A percentile compares a stretch with the other conserved stretches of the same genome.
These are phyloP conservation scores for Oeneis ivallda DNA, from an alignment of 2,888 invertebrate genomes.

Conservation along the genomic window DNA sequence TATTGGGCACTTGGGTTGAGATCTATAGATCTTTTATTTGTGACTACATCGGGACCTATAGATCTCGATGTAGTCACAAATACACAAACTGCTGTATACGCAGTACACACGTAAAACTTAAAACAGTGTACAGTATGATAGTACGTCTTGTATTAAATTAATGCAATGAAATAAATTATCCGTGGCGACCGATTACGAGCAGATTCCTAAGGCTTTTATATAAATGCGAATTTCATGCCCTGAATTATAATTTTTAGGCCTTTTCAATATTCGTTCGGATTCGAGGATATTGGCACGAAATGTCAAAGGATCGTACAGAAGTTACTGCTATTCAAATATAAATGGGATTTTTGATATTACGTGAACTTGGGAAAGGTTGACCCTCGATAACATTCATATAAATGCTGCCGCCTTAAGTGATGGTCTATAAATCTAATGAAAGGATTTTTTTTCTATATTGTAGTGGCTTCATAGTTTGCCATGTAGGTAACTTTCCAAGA, in stretches of 20 bases:
- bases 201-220: conserved; percentile 25
- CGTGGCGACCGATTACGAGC: conserved; percentile 6
- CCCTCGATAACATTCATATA: conserved; percentile 16
- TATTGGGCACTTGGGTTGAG: too few relatives aligned
- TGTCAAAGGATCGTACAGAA: conserved; percentile 36
- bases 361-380: conserved; percentile 22
- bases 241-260: conserved; percentile 33
- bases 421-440: conserved; percentile 9
- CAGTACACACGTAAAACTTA: too few relatives aligned
- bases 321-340: conserved; percentile 36
- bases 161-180: conserved; percentile 9
- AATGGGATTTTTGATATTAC: conserved; percentile 33
- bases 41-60: too few relatives aligned
- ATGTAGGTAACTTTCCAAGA: neutral
- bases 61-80: too few relatives aligned
- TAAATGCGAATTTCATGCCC: conserved; percentile 34
- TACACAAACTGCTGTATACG: too few relatives aligned
- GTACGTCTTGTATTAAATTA: neutral
- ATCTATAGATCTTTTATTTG: too few relatives aligned
- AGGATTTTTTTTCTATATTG: neutral
- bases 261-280: conserved; percentile 17
- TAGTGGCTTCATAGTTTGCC: neutral
- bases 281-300: conserved; percentile 33
- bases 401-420: conserved; percentile 10
- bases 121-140: neutral